These are phyloP conservation scores for Saccostrea glomerata DNA, from an alignment of 1,140 invertebrate genomes.

Conservation along the genomic window DNA sequence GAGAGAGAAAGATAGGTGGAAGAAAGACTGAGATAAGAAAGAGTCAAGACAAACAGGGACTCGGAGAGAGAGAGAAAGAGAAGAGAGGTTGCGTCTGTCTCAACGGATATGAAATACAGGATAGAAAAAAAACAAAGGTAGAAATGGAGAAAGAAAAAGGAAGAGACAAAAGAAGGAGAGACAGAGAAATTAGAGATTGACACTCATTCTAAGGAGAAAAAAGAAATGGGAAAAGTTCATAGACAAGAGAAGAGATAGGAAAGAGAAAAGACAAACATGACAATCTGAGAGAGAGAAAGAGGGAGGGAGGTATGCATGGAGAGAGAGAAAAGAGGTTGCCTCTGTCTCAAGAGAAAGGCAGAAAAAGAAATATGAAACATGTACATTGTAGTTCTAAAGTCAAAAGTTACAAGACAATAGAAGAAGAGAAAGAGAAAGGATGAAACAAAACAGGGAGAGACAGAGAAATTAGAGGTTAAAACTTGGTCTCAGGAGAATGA, in stretches of 20 bases:
- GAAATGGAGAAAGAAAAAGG: not conserved
- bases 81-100: not conserved
- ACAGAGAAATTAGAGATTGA: too few relatives aligned
- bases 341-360: too few relatives aligned
- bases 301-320: not conserved
- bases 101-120: too few relatives aligned
- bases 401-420: not conserved
- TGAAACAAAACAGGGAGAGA: not conserved
- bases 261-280: too few relatives aligned
- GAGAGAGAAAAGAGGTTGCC: not conserved
- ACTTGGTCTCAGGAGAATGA: too few relatives aligned
- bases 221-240: too few relatives aligned
- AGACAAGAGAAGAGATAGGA: too few relatives aligned
- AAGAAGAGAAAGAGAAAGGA: not conserved
- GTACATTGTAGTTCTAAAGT: too few relatives aligned
- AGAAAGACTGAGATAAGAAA: not conserved
- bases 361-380: too few relatives aligned
- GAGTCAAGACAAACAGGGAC: not conserved
- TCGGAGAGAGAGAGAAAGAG: too few relatives aligned
- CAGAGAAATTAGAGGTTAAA: too few relatives aligned
- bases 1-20: not conserved
- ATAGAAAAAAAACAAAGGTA: not conserved
- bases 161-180: not conserved
- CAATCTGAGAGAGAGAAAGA: not conserved
- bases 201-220: too few relatives aligned